Evolutionary conservation across 2,888 invertebrate species (phyloP).

Genomic region (Polyommatus icarus): DNA sequence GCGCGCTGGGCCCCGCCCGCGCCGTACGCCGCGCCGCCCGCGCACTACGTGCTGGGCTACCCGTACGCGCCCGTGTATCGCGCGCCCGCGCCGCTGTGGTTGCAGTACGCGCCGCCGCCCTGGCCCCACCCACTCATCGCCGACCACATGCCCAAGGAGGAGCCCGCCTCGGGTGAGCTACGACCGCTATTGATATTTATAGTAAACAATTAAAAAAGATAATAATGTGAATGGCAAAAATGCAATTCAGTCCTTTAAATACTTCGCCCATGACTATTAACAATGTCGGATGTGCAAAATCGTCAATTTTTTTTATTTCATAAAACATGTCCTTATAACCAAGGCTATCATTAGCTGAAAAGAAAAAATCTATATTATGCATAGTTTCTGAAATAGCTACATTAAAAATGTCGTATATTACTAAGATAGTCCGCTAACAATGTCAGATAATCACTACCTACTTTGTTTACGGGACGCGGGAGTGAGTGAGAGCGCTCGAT

Average conservation of each 20-base stretch:
- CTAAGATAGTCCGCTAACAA: no score
- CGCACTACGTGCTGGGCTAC: conserved; percentile 60
- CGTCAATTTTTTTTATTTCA: no score
- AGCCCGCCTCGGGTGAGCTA: conserved; percentile 78
- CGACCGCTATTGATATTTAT: neutral
- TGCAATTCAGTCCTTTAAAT: neutral
- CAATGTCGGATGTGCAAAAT: no score
- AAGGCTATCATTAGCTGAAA: no score
- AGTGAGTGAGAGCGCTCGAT: no score
- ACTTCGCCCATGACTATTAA: no score
- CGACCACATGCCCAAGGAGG: conserved; percentile 79
- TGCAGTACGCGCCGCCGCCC: conserved; percentile 67
- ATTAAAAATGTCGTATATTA: no score
- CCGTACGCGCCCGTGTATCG: conserved; percentile 67
- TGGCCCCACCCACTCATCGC: conserved; percentile 77
- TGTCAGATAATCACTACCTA: no score
- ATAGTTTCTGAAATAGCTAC: no score
- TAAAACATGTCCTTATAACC: no score
- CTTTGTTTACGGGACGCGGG: no score
- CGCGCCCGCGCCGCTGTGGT: conserved; percentile 68
- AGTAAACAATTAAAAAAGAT: neutral
- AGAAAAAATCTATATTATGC: no score
- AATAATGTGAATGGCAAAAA: neutral
- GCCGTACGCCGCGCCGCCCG: conserved; percentile 54
- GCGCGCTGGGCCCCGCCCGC: conserved; percentile 43